Conservation (phyloP, 2,113 vertebrate species). For the Acrocephalus kingi region DNA sequence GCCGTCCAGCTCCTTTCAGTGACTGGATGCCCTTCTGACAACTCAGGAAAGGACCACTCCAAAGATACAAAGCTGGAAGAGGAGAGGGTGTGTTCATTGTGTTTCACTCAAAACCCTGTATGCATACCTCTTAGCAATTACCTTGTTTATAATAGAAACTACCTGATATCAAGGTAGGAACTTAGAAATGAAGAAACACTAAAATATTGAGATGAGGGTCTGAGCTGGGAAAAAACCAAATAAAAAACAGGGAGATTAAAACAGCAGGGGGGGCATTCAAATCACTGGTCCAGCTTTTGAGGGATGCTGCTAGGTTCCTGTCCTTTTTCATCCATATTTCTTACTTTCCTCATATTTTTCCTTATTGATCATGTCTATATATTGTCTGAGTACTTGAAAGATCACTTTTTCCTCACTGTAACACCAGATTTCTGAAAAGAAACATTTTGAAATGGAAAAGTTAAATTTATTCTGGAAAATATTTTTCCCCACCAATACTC, state of each 20-base stretch:
- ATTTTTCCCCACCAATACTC: not conserved
- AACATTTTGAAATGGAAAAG: not conserved
- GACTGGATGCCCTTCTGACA: conserved; percentile 26
- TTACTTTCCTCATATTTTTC: not conserved
- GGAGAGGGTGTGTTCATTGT: conserved; percentile 27
- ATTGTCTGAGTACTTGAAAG: not conserved
- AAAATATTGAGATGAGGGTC: not conserved
- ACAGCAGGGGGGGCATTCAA: rapidly evolving
- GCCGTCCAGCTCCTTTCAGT: not conserved
- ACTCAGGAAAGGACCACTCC: conserved; percentile 15
- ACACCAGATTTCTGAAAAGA: not conserved
- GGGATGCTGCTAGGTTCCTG: not conserved
- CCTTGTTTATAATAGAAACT: not conserved
- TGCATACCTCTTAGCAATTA: not conserved
- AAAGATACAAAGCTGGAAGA: conserved; percentile 44
- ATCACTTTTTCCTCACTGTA: not conserved
- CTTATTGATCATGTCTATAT: not conserved
- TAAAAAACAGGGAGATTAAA: not conserved
- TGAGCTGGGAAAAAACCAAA: not conserved
- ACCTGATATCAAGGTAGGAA: not conserved
- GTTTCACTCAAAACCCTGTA: not conserved
- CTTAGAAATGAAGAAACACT: not conserved
- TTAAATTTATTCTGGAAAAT: not conserved
- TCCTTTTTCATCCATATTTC: not conserved
- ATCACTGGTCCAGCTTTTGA: not conserved